A percentile compares a stretch with the other conserved stretches of the same genome.
Conservation (phyloP, 2,113 vertebrate genomes). For the Hemiscyllium ocellatum region DNA sequence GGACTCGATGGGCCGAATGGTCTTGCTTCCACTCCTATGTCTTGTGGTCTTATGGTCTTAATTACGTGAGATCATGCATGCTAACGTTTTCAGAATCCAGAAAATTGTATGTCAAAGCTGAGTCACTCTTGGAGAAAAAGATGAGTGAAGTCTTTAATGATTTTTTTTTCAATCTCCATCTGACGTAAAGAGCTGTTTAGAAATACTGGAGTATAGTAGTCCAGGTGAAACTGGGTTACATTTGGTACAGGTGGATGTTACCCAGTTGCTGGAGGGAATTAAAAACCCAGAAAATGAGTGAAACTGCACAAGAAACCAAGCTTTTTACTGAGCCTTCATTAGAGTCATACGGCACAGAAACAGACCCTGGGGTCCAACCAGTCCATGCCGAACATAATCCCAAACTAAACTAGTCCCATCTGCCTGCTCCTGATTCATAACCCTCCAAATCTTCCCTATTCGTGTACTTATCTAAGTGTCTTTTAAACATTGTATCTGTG, state of each 20-base stretch:
- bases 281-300: background rate
- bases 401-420: too few relatives aligned
- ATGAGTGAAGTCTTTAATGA: background rate
- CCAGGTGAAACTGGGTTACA: background rate
- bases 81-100: background rate
- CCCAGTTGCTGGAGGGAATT: too few relatives aligned
- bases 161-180: background rate
- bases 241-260: background rate
- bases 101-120: background rate
- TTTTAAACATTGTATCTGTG: too few relatives aligned
- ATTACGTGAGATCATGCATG: background rate
- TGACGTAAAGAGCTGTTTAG: background rate
- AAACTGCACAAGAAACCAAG: background rate
- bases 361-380: too few relatives aligned
- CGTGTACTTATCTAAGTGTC: too few relatives aligned
- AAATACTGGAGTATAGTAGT: background rate
- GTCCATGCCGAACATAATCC: too few relatives aligned
- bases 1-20: too few relatives aligned
- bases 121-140: background rate
- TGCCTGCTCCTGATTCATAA: too few relatives aligned
- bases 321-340: background rate
- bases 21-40: too few relatives aligned
- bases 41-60: too few relatives aligned
- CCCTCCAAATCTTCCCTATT: too few relatives aligned
- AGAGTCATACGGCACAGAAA: too few relatives aligned